Base-by-base conservation (phyloP, 2,113 vertebrate genomes). In the Coregonus clupeaformis region DNA sequence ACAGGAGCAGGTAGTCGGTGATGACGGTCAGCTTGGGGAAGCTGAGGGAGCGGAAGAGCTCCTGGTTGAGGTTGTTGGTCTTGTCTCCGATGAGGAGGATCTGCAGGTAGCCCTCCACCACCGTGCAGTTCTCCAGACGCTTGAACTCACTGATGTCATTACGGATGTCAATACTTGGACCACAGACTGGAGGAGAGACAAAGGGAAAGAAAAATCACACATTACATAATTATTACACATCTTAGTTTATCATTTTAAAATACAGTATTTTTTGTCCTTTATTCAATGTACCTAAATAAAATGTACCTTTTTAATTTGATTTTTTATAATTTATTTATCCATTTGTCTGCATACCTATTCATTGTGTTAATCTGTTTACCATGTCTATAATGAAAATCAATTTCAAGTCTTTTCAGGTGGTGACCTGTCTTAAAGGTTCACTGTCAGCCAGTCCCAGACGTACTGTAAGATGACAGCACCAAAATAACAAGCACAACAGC, bases 21-120 rank as follows among this genome's bases (percentile, higher is more conserved):
- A 99, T 96, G 89, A 99, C 93, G 0, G 95, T 97, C 85, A 99
- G 94, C 88, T 97, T 98, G 0, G 98, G 98, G 87, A 98, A 98
- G 82, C 95, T 96, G 84, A 96, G 95, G 80, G 90, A 93, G 78
- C 95, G 94, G 87, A 98, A 97, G 82, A 93, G 91, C 79, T 98
- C 97, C 81, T 90, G 91, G 78, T 93, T 77, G 71, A 86, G 76
- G 84, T 88, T 91, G 86, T 85, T 91, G 0, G 92, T 95, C 91
- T 97, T 98, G 77, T 92, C 90, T 30, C 92, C 94, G 89, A 99
- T 99, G 88, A 99, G 95, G 80, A 99, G 94, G 84, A 99, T 99
- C 76, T 95, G 96, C 68, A 99, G 94, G 92, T 94, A 98, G 4
- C 98, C 98, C 88, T 99, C 98, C 45, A 99, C 96, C 74, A 99